phyloP scores from a whole-genome alignment of 2,888 invertebrate genomes.

The Rhimphoctona megacephalus region DNA sequence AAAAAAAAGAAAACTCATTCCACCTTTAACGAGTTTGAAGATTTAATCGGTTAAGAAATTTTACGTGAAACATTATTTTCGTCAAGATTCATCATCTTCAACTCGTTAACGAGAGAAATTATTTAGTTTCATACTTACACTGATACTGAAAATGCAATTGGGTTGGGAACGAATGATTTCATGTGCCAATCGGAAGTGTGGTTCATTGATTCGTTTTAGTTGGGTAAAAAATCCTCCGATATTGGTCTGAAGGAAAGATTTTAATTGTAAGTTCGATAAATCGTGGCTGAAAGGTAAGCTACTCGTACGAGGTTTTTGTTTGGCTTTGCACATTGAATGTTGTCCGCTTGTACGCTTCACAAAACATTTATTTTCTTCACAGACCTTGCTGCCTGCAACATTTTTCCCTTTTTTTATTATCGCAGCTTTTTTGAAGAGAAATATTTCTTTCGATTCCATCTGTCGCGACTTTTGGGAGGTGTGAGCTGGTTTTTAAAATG shows the following conservation, averaged over 20 bases:
- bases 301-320: constrained; percentile 46
- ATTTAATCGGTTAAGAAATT: constrained; percentile 35
- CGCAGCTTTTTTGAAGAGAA: constrained; percentile 38
- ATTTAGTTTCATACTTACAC: constrained; percentile 64
- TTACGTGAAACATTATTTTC: neutral
- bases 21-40: constrained; percentile 12
- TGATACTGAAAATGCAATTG: constrained; percentile 82
- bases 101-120: constrained; percentile 33
- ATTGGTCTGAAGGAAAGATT: neutral
- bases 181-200: constrained; percentile 54
- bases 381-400: constrained; percentile 38
- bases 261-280: constrained; percentile 7
- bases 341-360: constrained; percentile 27
- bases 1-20: constrained; percentile 5
- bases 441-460: constrained; percentile 42
- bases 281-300: constrained; percentile 65
- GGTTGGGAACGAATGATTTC: constrained; percentile 54
- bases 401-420: constrained; percentile 30
- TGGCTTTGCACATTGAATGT: constrained; percentile 61
- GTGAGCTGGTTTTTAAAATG: constrained; percentile 71
- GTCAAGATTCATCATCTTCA: constrained; percentile 18
- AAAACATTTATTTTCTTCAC: constrained; percentile 25
- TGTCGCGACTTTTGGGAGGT: constrained; percentile 74
- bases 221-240: neutral
- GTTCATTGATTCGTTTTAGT: constrained; percentile 37